These are phyloP conservation scores for Drosophila koepferae DNA, from an alignment of 2,888 invertebrate species.

Conservation along the genomic window DNA sequence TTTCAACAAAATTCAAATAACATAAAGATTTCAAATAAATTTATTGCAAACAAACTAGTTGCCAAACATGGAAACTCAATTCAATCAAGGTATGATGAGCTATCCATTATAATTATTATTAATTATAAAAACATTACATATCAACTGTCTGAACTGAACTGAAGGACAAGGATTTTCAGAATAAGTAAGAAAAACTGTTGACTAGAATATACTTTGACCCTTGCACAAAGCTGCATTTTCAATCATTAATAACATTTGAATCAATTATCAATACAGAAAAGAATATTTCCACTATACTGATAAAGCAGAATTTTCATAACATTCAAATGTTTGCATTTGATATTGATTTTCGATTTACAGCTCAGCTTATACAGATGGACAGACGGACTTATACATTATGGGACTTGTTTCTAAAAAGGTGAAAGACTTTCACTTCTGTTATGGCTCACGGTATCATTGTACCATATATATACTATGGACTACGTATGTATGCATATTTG, in stretches of 20 bases:
- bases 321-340: neutral
- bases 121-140: too few species aligned
- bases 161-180: neutral
- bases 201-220: neutral
- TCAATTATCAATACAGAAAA: too few species aligned
- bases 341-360: too few species aligned
- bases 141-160: neutral
- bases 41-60: neutral
- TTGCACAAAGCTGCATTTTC: too few species aligned
- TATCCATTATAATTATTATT: neutral
- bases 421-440: neutral
- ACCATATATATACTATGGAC: neutral
- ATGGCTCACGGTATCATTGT: constrained; percentile 5
- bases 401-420: too few species aligned
- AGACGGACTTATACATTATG: neutral
- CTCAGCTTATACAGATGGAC: neutral
- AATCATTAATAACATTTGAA: too few species aligned
- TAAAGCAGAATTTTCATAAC: neutral
- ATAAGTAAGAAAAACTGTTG: neutral
- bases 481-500: constrained; percentile 13
- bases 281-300: too few species aligned
- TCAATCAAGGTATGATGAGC: neutral
- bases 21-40: neutral
- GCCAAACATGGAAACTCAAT: neutral
- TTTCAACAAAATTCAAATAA: neutral